These are phyloP conservation scores for Oncorhynchus gorbuscha DNA, from an alignment of 2,113 vertebrate genomes.

Conservation along the genomic window DNA sequence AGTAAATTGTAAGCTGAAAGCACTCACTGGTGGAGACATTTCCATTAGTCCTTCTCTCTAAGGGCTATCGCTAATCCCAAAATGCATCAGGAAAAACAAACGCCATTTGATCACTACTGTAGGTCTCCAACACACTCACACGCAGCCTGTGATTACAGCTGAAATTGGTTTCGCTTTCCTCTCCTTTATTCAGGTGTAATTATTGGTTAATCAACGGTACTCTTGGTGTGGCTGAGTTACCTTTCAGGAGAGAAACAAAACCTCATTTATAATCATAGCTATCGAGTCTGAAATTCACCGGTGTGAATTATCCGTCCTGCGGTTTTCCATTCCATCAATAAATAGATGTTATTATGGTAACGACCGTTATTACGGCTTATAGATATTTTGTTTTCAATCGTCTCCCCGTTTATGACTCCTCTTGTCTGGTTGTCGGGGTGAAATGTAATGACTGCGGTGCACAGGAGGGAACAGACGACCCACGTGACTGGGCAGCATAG, in stretches of 20 bases:
- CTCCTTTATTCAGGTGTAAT: too few species aligned
- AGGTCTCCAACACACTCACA: too few species aligned
- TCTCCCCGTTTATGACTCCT: constrained; percentile 14
- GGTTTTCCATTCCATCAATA: constrained; percentile 67
- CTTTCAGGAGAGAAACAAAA: constrained; percentile 38
- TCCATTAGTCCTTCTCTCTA: too few species aligned
- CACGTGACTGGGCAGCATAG: too few species aligned
- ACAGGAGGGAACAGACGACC: background rate
- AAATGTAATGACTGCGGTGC: constrained; percentile 21
- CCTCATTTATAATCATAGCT: constrained; percentile 55
- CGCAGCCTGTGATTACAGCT: too few species aligned
- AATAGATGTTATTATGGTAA: constrained; percentile 65
- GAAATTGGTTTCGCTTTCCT: too few species aligned
- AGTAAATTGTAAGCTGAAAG: too few species aligned
- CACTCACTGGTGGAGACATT: too few species aligned
- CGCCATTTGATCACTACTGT: too few species aligned
- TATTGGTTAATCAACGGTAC: constrained; percentile 65
- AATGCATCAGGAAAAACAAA: too few species aligned
- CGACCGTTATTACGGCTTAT: constrained; percentile 62
- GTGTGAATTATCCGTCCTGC: constrained; percentile 38
- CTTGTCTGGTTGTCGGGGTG: constrained; percentile 15
- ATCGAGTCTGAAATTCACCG: constrained; percentile 19
- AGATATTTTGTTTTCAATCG: constrained; percentile 53
- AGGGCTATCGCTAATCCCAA: too few species aligned
- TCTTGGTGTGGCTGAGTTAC: constrained; percentile 54